A percentile compares a stretch with the other conserved stretches of the same genome.
These are phyloP conservation scores for Ypsolopha scabrella DNA, from an alignment of 2,888 invertebrate genomes.

Conservation along the genomic window DNA sequence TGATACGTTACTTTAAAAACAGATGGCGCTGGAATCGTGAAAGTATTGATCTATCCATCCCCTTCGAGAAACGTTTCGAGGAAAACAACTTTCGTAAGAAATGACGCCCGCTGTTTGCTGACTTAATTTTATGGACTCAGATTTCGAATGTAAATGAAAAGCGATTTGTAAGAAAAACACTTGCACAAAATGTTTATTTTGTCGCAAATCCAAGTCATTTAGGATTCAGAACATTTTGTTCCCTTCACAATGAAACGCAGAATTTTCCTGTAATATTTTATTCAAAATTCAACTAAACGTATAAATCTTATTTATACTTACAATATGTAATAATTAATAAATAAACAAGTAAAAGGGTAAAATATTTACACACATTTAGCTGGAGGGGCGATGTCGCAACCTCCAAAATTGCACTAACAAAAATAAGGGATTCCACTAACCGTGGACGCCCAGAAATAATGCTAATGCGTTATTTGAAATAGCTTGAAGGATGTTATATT, in stretches of 20 bases:
- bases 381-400: constrained; percentile 23
- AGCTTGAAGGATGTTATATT: not conserved
- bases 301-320: constrained; percentile 71
- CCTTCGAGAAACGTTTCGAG: no score
- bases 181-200: no score
- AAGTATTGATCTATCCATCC: no score
- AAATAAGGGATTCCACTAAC: constrained; percentile 35
- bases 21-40: no score
- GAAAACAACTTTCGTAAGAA: no score
- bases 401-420: constrained; percentile 64
- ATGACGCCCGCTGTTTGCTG: no score
- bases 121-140: no score
- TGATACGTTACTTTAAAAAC: no score
- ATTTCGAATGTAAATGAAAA: no score
- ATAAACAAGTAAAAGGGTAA: constrained; percentile 53
- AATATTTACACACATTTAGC: constrained; percentile 52
- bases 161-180: no score
- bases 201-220: no score
- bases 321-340: constrained; percentile 20
- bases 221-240: not conserved
- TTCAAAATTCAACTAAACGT: constrained; percentile 70
- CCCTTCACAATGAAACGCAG: constrained; percentile 19
- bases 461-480: constrained; percentile 23
- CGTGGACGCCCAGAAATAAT: constrained; percentile 20
- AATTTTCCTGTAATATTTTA: constrained; percentile 41